These are phyloP conservation scores for Lochmaea crataegi DNA, from an alignment of 2,888 invertebrate species.

Conservation along the genomic window DNA sequence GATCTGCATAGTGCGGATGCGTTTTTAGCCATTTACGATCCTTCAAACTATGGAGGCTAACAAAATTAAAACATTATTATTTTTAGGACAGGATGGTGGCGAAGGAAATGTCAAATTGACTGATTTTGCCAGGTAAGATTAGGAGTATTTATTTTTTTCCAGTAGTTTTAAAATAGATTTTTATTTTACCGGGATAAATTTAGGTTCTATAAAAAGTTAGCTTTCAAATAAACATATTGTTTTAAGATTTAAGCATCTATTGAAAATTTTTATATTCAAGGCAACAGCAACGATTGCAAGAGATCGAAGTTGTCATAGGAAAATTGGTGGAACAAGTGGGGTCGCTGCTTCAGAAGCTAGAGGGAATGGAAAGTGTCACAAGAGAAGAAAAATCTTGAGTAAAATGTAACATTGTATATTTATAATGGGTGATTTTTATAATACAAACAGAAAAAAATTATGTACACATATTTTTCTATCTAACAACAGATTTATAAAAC, in stretches of 20 bases:
- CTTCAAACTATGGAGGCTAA: background rate
- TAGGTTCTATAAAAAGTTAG: no score
- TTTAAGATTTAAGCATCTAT: no score
- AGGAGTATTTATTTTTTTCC: no score
- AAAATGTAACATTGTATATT: slow-evolving; percentile 45
- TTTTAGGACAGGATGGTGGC: slow-evolving; percentile 17
- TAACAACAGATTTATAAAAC: slow-evolving; percentile 53
- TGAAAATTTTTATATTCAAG: slow-evolving; percentile 46
- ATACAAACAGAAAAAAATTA: slow-evolving; percentile 54
- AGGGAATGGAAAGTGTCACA: slow-evolving; percentile 51
- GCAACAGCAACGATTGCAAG: slow-evolving; percentile 57
- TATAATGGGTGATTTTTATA: slow-evolving; percentile 46
- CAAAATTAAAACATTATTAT: background rate
- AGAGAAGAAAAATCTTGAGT: slow-evolving; percentile 33
- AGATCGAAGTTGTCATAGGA: slow-evolving; percentile 54
- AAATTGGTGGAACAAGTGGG: slow-evolving; percentile 52
- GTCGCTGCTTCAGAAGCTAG: slow-evolving; percentile 52
- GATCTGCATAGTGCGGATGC: no score
- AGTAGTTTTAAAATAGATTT: no score
- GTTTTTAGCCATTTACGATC: background rate
- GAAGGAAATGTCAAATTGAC: slow-evolving; percentile 36
- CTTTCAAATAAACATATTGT: no score
- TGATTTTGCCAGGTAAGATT: slow-evolving; percentile 57
- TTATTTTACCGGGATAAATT: no score
- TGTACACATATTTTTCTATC: slow-evolving; percentile 51